These are phyloP conservation scores for Cylindroiulus punctatus DNA, from an alignment of 2,888 invertebrate genomes.

Conservation along the genomic window DNA sequence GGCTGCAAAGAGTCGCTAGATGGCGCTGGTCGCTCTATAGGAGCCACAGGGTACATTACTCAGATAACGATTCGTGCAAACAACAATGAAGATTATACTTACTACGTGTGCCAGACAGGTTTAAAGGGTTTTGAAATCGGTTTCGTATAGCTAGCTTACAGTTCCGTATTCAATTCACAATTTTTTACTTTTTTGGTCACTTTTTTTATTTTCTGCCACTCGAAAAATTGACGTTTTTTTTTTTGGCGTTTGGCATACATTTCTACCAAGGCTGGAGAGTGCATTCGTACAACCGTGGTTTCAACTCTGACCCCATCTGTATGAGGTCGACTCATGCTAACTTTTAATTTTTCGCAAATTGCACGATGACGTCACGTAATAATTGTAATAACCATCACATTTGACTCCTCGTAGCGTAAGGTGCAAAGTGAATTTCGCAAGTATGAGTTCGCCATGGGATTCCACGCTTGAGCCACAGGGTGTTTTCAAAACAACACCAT, in stretches of 20 bases:
- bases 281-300: constrained; percentile 9
- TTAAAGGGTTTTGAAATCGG: neutral
- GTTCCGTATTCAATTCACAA: constrained; percentile 10
- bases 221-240: neutral
- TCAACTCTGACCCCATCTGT: neutral
- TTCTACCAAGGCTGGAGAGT: constrained; percentile 7
- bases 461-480: too few species aligned
- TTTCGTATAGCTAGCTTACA: neutral
- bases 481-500: too few species aligned
- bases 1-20: neutral
- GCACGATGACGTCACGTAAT: neutral
- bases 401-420: neutral
- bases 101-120: constrained; percentile 9
- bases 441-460: too few species aligned
- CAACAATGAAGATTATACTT: neutral
- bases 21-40: neutral
- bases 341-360: constrained; percentile 18
- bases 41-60: neutral
- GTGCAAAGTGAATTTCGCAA: neutral
- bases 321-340: too few species aligned
- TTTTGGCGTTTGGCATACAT: neutral
- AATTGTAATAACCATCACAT: neutral
- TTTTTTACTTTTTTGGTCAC: neutral
- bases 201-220: neutral
- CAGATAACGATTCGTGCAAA: neutral